Base-by-base conservation (phyloP, 2,797 vertebrate genomes). In the Ctenosaura bakeri region DNA sequence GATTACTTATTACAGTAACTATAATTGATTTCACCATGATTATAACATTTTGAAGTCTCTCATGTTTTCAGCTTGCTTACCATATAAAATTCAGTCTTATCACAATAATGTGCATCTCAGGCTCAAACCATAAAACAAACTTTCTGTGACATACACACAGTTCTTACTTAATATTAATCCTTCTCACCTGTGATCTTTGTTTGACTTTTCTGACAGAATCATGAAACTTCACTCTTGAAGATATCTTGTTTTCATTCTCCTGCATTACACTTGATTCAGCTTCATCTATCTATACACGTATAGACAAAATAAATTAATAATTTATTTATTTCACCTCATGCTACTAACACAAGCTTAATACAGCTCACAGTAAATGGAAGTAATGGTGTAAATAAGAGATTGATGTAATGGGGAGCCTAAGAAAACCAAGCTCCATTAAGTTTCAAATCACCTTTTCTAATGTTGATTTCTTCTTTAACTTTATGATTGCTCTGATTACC, bases 181-280 rank as follows among this genome's bases (percentile, higher is more conserved):
- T 90, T 94, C 96, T 97, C 92, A 98, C 98, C 94, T 88, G 92
- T 38, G 93, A 88, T 81, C 96, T 96, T 85, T 95, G 96, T 76
- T 96, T 97, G 93, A 97, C 95, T 81, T 95, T 97, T 97, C 91
- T 97, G 24, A 94, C 95, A 80, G 96, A 92, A 83, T 98, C 98
- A 69, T 18, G 93, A 88, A 98, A 98, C 91, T 97, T 98, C 29
- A 97, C 94, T 97, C 96, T 98, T 93, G 97, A 88, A 66, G 96
- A 71, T 66, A 97, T 89, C 1, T 95, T 94, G 12, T 93, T 71
- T 74, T 97, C 93, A 38, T 95, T 94, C 26, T 95, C 96, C 92
- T 91, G 92, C 24, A 89, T 76, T 64, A 89, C 90, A 32, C 79
- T 95, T 80, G 90, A 85, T 79, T 93, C 88, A 90, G 87, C 93